These are phyloP conservation scores for Taenioides sp. DNA, from an alignment of 2,797 vertebrate species.

Conservation along the genomic window DNA sequence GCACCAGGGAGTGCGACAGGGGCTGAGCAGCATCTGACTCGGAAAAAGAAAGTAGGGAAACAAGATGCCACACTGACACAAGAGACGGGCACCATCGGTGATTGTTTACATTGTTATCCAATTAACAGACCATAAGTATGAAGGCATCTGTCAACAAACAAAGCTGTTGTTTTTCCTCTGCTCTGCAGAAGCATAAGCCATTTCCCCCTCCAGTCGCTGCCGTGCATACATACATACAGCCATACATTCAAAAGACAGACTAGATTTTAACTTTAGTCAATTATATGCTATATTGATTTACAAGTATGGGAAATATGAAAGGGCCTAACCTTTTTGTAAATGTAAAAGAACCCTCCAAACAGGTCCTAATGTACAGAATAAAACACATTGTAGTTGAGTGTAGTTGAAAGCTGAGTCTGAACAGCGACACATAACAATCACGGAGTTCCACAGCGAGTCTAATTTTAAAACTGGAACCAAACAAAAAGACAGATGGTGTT, in stretches of 20 bases:
- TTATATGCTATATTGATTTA: slow-evolving; percentile 38
- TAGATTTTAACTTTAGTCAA: slow-evolving; percentile 60
- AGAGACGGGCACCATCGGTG: slow-evolving; percentile 90
- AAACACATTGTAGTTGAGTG: slow-evolving; percentile 22
- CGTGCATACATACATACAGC: slow-evolving; percentile 56
- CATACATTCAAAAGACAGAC: slow-evolving; percentile 53
- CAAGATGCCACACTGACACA: slow-evolving; percentile 86
- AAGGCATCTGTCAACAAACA: slow-evolving; percentile 99
- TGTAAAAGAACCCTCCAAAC: slow-evolving; percentile 5
- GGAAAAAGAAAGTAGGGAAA: slow-evolving; percentile 76
- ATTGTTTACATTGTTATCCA: slow-evolving; percentile 99
- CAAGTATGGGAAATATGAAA: slow-evolving; percentile 37
- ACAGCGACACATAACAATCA: slow-evolving; percentile 41
- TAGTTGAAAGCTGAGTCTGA: slow-evolving; percentile 32
- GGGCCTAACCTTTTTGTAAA: slow-evolving; percentile 12
- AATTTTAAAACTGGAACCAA: slow-evolving; percentile 59
- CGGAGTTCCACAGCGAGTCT: slow-evolving; percentile 38
- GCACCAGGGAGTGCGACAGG: slow-evolving; percentile 53
- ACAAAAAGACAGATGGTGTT: slow-evolving; percentile 66
- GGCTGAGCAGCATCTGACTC: slow-evolving; percentile 73
- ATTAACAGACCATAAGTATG: slow-evolving; percentile 97
- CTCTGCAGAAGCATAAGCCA: slow-evolving; percentile 81
- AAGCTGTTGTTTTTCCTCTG: slow-evolving; percentile 96
- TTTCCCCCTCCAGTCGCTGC: slow-evolving; percentile 59
- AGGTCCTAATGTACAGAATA: slow-evolving; percentile 34